These are phyloP conservation scores for Orchesella cincta DNA, from an alignment of 1,140 invertebrate species.

Conservation along the genomic window DNA sequence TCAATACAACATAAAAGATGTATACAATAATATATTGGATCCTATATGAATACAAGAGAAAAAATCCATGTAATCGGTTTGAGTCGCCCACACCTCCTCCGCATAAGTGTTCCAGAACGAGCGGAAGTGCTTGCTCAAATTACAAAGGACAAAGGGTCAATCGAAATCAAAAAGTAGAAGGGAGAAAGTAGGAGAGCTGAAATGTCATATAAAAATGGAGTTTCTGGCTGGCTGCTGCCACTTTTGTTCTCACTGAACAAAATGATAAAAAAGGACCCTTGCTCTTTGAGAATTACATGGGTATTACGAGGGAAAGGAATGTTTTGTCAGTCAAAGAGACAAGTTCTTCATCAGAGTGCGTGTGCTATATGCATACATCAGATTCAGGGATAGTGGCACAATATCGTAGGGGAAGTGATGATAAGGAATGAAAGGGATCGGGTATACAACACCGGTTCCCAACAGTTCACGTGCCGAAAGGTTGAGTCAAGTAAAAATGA, in stretches of 20 bases:
- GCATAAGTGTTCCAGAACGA: background rate
- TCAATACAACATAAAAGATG: too few species aligned
- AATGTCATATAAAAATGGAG: too few species aligned
- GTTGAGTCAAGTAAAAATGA: too few species aligned
- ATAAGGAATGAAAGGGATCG: background rate
- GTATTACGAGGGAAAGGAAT: background rate
- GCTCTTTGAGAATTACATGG: background rate
- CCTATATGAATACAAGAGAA: too few species aligned
- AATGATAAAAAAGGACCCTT: constrained; percentile 23
- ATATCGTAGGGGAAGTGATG: background rate
- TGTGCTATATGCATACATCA: background rate
- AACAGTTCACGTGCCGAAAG: too few species aligned
- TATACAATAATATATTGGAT: too few species aligned
- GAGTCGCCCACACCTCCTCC: background rate
- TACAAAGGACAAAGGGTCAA: constrained; percentile 35
- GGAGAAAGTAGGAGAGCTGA: constrained; percentile 21
- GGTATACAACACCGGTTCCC: background rate
- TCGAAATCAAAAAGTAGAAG: background rate
- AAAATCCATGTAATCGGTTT: background rate
- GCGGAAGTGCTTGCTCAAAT: constrained; percentile 45
- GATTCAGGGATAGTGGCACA: background rate
- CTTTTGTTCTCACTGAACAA: background rate
- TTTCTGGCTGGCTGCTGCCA: background rate
- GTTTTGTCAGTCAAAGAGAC: background rate
- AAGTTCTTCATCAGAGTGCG: background rate